Evolutionary conservation across 1,140 invertebrate species (phyloP).

Genomic region (Drosophila auraria): DNA sequence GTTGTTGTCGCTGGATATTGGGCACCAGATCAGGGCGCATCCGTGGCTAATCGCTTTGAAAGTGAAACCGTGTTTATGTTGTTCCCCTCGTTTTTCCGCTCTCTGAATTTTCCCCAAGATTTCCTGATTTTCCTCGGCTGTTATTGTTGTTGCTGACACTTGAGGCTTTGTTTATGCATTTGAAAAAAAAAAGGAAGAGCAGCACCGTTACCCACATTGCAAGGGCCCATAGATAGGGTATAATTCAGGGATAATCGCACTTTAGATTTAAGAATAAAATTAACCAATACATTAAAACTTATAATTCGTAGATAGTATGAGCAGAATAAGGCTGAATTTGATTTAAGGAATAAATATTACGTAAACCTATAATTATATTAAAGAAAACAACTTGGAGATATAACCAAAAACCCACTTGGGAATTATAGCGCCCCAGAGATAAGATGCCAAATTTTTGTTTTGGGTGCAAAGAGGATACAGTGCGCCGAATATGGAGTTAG

Average conservation of each 20-base stretch:
- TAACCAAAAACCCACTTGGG: too few species aligned
- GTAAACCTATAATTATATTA: too few species aligned
- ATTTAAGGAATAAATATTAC: too few species aligned
- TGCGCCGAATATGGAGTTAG: too few species aligned
- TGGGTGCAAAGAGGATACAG: too few species aligned
- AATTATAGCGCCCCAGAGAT: too few species aligned
- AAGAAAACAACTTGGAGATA: too few species aligned
- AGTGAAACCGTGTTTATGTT: slow-evolving; percentile 81
- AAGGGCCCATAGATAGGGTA: background rate
- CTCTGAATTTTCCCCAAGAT: slow-evolving; percentile 31
- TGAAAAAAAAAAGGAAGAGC: slow-evolving; percentile 4
- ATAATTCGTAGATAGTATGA: too few species aligned
- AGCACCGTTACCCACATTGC: slow-evolving; percentile 1
- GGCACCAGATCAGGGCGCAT: slow-evolving; percentile 62
- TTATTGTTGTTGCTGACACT: slow-evolving; percentile 44
- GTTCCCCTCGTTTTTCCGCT: slow-evolving; percentile 66
- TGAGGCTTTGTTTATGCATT: slow-evolving; percentile 53
- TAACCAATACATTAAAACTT: background rate
- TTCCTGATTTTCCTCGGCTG: slow-evolving; percentile 38
- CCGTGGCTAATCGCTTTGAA: slow-evolving; percentile 81
- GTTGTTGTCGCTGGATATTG: slow-evolving; percentile 56
- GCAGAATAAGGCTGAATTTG: too few species aligned
- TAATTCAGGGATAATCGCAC: background rate
- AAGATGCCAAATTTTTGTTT: too few species aligned
- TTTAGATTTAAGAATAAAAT: background rate